Conservation (phyloP, 1,140 invertebrate genomes). For the Musca domestica region DNA sequence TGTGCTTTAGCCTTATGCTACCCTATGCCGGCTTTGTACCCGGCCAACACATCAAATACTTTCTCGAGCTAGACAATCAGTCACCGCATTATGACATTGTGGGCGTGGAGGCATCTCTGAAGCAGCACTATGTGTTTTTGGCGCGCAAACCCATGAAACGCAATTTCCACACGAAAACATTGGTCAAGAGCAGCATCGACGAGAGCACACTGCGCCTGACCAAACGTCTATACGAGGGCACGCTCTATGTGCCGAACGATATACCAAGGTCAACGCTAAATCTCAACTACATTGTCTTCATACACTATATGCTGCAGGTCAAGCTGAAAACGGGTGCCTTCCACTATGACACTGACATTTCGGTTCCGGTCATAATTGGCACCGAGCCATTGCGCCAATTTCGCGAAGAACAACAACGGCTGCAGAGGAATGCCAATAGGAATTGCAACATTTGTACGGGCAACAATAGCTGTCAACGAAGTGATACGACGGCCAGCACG, state of each 20-base stretch:
- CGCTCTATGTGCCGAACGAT: conserved; percentile 42
- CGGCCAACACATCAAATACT: conserved; percentile 43
- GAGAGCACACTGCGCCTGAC: conserved; percentile 44
- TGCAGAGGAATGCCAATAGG: background rate
- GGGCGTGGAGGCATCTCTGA: conserved; percentile 43
- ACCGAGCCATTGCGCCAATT: conserved; percentile 39
- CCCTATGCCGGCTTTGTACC: conserved; percentile 46
- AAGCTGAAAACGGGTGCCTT: conserved; percentile 47
- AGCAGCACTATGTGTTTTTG: conserved; percentile 48
- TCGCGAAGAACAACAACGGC: conserved; percentile 15
- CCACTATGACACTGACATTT: conserved; percentile 49
- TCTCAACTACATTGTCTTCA: conserved; percentile 48
- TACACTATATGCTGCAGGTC: conserved; percentile 47
- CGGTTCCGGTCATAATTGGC: conserved; percentile 43
- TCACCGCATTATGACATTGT: conserved; percentile 48
- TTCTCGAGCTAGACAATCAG: conserved; percentile 47
- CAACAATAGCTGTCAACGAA: too few species aligned
- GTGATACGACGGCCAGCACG: too few species aligned
- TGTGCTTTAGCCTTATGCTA: conserved; percentile 37
- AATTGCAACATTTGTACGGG: conserved; percentile 4
- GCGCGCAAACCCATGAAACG: conserved; percentile 47
- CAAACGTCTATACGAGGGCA: conserved; percentile 44
- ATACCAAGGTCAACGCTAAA: conserved; percentile 47
- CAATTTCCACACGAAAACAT: conserved; percentile 45
- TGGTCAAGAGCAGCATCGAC: conserved; percentile 37